Percentiles rank a stretch among this genome's conserved stretches.
phyloP scores from a whole-genome alignment of 2,113 vertebrate species.

The Neolamprologus fasciatus region DNA sequence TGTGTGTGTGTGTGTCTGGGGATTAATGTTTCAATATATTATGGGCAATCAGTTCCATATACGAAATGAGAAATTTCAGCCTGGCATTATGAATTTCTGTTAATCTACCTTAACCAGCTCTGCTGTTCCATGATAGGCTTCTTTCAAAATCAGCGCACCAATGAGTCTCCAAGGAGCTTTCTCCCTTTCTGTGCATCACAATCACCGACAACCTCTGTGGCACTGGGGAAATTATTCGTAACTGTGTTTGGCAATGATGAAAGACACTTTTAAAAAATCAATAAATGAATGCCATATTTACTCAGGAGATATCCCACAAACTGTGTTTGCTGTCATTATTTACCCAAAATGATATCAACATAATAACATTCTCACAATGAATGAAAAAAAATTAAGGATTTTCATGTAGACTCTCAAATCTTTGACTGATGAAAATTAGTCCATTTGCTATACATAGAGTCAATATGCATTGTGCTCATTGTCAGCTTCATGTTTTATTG shows the following conservation, averaged over 20 bases:
- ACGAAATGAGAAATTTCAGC: background rate
- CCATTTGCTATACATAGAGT: background rate
- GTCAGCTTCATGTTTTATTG: background rate
- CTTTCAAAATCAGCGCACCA: constrained; percentile 11
- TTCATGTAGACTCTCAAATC: background rate
- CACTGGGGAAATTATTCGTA: background rate
- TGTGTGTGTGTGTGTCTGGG: background rate
- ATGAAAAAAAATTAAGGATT: background rate
- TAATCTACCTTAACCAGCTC: background rate
- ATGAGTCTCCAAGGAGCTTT: constrained; percentile 2
- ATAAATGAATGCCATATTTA: background rate
- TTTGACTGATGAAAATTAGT: background rate
- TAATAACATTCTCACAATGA: background rate
- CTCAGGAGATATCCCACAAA: background rate
- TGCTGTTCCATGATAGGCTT: background rate
- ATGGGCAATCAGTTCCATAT: background rate
- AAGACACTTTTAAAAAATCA: background rate
- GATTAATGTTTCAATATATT: background rate
- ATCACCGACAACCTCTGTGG: background rate
- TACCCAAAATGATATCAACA: background rate
- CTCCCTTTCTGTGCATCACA: background rate
- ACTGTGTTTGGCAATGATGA: background rate
- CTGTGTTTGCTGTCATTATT: background rate
- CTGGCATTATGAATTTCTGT: background rate
- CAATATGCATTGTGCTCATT: background rate